Base-by-base conservation (phyloP, 92 coral and sea anemone genomes). In the Parazoanthus swiftii region DNA sequence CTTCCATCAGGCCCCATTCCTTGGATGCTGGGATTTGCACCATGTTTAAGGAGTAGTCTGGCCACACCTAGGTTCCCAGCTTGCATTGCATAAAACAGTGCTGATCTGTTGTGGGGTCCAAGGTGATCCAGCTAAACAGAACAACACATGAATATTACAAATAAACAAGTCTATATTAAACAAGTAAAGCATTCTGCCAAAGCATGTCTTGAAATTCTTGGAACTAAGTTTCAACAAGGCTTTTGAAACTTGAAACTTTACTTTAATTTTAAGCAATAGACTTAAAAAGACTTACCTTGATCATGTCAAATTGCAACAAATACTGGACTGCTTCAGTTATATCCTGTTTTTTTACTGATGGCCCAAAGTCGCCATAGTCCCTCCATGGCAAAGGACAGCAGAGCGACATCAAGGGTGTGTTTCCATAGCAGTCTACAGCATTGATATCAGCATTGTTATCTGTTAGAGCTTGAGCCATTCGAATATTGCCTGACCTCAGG, bases 1-100 rank as follows among this genome's bases (percentile, higher is more conserved):
- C 95, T 95, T 89, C 94, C 98, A 85, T 89, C 95, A 16, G 98
- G 98, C 13, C 95, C 98, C 88, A 90, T 77, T 51, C 98, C 98
- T 29, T 92, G 85, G 44, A 90, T 85, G 76, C 91, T 90, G 42
- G 98, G 98, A 78, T 88, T 89, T 10, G 98, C 98, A 75, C 98
- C 95, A 71, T 80, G 91, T 18, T 91, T 90, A 56, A 95, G 95
- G 73, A 95, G 92, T 26, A 93, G 86, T 85, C 67, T 91, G 39
- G 95, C 94, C 16, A 93, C 93, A 46, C 88, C 74, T 43, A 94
- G 81, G 88, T 93, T 93, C 3, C 93, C 95, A 56, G 94, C 91
- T 89, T 93, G 98, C 98, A 95, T 95, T 84, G 94, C 91, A 85
- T 95, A 93, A 88, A 95, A 95, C 50, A 95, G 91, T 25, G 95